phyloP scores from a whole-genome alignment of 2,888 invertebrate genomes.

The Microplitis deprimator region DNA sequence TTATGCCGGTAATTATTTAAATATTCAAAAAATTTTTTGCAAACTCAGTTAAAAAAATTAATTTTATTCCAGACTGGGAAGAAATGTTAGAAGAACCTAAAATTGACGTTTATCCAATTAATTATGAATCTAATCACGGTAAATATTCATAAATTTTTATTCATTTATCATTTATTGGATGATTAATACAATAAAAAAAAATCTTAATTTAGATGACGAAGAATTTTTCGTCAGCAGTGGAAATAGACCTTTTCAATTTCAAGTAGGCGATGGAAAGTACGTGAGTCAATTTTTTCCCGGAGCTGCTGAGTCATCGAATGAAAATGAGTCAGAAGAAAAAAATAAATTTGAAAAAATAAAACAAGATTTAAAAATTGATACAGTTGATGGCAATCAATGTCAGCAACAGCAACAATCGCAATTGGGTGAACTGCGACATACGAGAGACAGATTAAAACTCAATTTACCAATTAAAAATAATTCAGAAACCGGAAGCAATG shows the following conservation, averaged over 20 bases:
- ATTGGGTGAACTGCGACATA: slow-evolving; percentile 82
- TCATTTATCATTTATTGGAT: not conserved
- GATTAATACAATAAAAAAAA: slow-evolving; percentile 11
- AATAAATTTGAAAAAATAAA: slow-evolving; percentile 41
- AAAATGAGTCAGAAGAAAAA: slow-evolving; percentile 42
- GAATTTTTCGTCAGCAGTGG: slow-evolving; percentile 84
- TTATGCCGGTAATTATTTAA: slow-evolving; percentile 62
- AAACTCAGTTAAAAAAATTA: not conserved
- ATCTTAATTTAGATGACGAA: slow-evolving; percentile 72
- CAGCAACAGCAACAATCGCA: slow-evolving; percentile 49
- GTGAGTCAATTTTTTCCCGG: slow-evolving; percentile 84
- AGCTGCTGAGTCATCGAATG: slow-evolving; percentile 52
- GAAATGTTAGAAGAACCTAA: slow-evolving; percentile 68
- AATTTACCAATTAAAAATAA: slow-evolving; percentile 73
- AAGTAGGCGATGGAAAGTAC: slow-evolving; percentile 71
- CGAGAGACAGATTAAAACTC: slow-evolving; percentile 80
- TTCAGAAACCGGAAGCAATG: slow-evolving; percentile 43
- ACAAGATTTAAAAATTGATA: slow-evolving; percentile 24
- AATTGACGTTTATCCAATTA: slow-evolving; percentile 65
- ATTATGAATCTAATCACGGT: slow-evolving; percentile 63
- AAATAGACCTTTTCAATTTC: slow-evolving; percentile 79
- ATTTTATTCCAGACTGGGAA: slow-evolving; percentile 63
- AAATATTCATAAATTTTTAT: slow-evolving; percentile 8
- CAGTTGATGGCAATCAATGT: slow-evolving; percentile 28
- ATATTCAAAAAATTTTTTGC: slow-evolving; percentile 24